phyloP scores from a whole-genome alignment of 2,888 invertebrate species.

The Axea sp. region DNA sequence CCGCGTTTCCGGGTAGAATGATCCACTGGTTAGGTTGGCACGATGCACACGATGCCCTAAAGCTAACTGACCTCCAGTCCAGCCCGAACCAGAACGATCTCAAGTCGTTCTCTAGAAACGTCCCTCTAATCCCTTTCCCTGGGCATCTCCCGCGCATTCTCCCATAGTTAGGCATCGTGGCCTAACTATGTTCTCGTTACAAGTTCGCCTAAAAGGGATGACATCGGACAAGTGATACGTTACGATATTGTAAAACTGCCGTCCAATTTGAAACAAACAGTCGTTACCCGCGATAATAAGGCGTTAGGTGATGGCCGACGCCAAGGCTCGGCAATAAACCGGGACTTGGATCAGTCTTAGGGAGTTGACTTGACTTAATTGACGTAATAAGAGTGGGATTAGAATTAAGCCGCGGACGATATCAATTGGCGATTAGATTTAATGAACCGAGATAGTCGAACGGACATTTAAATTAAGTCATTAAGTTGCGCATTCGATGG shows the following conservation, averaged over 20 bases:
- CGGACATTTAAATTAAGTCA: conserved; percentile 35
- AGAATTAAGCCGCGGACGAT: conserved; percentile 19
- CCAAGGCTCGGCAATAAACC: background rate
- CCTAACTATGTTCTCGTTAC: conserved; percentile 43
- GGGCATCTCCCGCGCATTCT: conserved; percentile 44
- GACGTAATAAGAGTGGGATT: conserved; percentile 18
- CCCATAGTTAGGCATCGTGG: conserved; percentile 37
- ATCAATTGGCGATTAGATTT: conserved; percentile 45
- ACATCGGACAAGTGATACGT: conserved; percentile 37
- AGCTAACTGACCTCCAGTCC: conserved; percentile 77
- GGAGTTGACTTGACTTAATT: conserved; percentile 1
- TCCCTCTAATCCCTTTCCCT: conserved; percentile 73
- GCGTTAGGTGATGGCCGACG: conserved; percentile 18
- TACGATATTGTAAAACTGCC: conserved; percentile 25
- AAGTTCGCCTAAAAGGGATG: conserved; percentile 32
- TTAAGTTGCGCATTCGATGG: conserved; percentile 4
- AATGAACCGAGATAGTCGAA: conserved; percentile 38
- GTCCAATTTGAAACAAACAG: conserved; percentile 31
- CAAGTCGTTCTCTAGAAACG: conserved; percentile 68
- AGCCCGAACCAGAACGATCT: conserved; percentile 65
- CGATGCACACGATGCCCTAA: conserved; percentile 78
- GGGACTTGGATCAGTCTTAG: background rate
- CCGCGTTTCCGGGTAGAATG: conserved; percentile 76
- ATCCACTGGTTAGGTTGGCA: conserved; percentile 73
- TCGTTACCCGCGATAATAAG: conserved; percentile 28